Base-by-base conservation (phyloP, 1,140 invertebrate species). In the Ips nitidus region DNA sequence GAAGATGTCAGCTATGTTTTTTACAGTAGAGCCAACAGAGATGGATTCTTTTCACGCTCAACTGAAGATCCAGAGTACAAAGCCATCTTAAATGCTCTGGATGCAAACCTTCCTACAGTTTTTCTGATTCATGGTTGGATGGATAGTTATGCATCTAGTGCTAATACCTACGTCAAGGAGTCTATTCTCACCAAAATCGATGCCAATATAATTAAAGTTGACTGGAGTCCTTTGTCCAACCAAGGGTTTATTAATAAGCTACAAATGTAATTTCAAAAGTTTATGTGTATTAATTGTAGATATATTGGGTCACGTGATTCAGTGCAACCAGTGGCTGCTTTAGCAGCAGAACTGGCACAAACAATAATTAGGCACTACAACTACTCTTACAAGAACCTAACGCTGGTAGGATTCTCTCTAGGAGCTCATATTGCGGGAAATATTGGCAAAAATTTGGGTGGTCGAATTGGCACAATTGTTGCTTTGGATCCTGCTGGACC, bases 391-490 rank as follows among this genome's bases (percentile, higher is more conserved):
- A 79, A 84, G 43, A 82, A 86, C 55, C 78, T 87, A 1, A 85
- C 84, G 70, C 71, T 90, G 0, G 83, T 89, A 56, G 89, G 89
- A 3, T 88, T 90, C 71, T 89, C 88, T 70, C 82, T 90, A 39
- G 89, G 89, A 1, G 89, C 87, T 2, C 89, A 91, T 71, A 80
- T 90, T 1, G 84, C 84, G 0, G 88, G 88, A 0, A 82, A 87
- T 56, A 85, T 86, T 2, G 88, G 86, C 50, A 66, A 66, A 59
- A 6, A 41, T 41, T 38, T 59, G 7, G 39, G 1, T n/a, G 41
- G 38, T 8, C 4, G 41, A 40, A 41, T 59, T 22, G 39, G 71
- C 42, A 71, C 75, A 4, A 82, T 83, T 52, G 70, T 73, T 37
- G 77, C 73, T 58, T 67, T 87, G 36, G 85, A 86, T 76, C 84